A percentile compares a stretch with the other conserved stretches of the same genome.
Evolutionary conservation across 2,797 vertebrate genomes (phyloP).

Genomic region (Jordanella pulchra): DNA sequence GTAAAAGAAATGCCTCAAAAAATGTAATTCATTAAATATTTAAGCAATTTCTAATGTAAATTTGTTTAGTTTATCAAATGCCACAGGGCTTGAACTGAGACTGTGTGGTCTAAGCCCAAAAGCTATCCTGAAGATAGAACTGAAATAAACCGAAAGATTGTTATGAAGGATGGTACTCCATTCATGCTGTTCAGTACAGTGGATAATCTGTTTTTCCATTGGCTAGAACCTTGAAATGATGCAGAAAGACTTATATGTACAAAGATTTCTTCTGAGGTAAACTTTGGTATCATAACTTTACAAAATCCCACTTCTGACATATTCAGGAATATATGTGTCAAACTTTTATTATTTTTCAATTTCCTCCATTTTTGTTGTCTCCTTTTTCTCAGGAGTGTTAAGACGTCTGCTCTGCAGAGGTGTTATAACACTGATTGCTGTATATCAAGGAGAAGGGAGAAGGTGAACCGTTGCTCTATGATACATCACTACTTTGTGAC

Average conservation of each 20-base stretch:
- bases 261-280: neutral
- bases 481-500: slow-evolving; percentile 12
- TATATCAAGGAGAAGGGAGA: neutral
- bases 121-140: no score
- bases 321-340: neutral
- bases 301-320: neutral
- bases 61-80: no score
- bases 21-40: no score
- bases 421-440: neutral
- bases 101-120: no score
- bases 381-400: neutral
- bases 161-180: no score
- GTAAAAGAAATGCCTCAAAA: no score
- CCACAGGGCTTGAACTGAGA: no score
- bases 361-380: neutral
- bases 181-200: no score
- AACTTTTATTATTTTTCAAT: neutral
- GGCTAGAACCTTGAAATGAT: neutral
- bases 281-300: neutral
- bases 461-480: slow-evolving; percentile 6
- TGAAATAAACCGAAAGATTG: no score
- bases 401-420: neutral
- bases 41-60: no score
- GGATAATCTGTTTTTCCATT: no score
- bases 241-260: neutral